phyloP scores from a whole-genome alignment of 2,888 invertebrate genomes.

The Aphidoletes aphidimyza region DNA sequence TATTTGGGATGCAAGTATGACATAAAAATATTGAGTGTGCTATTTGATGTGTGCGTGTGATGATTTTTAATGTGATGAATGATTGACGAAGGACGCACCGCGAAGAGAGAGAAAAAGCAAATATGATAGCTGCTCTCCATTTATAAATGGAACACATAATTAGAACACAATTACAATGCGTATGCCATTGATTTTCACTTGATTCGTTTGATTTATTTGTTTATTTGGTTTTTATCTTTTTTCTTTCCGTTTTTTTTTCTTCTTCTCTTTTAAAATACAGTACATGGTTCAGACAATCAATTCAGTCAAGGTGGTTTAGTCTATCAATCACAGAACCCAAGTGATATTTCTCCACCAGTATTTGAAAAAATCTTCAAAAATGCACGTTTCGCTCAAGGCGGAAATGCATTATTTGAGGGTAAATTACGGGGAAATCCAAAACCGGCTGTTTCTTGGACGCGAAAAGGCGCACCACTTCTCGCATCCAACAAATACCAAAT shows the following conservation, averaged over 20 bases:
- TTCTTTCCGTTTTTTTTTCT: neutral
- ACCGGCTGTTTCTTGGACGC: conserved; percentile 90
- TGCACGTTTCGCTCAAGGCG: conserved; percentile 94
- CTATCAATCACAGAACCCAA: conserved; percentile 61
- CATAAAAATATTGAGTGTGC: neutral
- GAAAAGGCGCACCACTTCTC: conserved; percentile 84
- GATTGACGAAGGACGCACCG: no score
- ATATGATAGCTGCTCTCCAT: no score
- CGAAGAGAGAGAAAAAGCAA: no score
- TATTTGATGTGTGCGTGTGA: no score
- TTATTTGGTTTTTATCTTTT: no score
- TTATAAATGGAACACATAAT: no score
- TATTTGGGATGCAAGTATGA: neutral
- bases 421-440: conserved; percentile 90
- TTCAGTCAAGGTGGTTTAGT: conserved; percentile 58
- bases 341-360: conserved; percentile 89
- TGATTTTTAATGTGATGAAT: no score
- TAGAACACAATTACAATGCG: no score
- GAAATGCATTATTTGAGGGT: conserved; percentile 92
- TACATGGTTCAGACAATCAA: conserved; percentile 59
- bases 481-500: conserved; percentile 89
- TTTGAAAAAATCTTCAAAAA: conserved; percentile 96
- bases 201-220: neutral
- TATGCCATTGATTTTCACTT: neutral
- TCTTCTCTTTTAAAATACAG: neutral